phyloP scores from a whole-genome alignment of 2,113 vertebrate species.

The Apteryx mantelli region DNA sequence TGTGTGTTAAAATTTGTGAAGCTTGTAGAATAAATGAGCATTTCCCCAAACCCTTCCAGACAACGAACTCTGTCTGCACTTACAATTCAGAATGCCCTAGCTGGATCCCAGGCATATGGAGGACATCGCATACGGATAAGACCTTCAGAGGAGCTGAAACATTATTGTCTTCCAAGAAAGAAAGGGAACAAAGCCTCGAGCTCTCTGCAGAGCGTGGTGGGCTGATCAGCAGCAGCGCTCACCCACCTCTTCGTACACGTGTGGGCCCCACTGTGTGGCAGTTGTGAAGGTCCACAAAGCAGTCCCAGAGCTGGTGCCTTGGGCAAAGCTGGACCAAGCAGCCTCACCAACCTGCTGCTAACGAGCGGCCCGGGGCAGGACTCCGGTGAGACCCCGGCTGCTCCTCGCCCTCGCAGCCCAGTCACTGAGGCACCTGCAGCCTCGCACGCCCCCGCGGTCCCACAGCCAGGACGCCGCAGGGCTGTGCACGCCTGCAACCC shows the following conservation, averaged over 20 bases:
- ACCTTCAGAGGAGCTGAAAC: background rate
- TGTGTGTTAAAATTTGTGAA: conserved; percentile 7
- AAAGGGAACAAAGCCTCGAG: background rate
- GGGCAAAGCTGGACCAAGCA: background rate
- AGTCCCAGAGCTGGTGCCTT: accelerated
- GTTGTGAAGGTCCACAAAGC: background rate
- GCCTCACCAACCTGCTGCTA: accelerated
- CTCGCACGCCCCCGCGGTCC: background rate
- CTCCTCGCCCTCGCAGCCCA: background rate
- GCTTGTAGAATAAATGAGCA: background rate
- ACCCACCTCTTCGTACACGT: accelerated
- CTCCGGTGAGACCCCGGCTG: background rate
- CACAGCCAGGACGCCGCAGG: background rate
- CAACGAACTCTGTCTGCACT: background rate
- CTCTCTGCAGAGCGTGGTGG: accelerated
- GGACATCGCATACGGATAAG: background rate
- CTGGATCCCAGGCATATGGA: background rate
- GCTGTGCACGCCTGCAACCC: background rate
- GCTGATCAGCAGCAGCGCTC: accelerated
- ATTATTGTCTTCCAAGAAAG: background rate
- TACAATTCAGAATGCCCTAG: background rate
- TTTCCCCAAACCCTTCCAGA: background rate
- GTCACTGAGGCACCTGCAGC: background rate
- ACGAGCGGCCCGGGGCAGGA: background rate
- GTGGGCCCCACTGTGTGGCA: accelerated